These are phyloP conservation scores for Tenebrio molitor DNA, from an alignment of 1,140 invertebrate genomes.

Conservation along the genomic window DNA sequence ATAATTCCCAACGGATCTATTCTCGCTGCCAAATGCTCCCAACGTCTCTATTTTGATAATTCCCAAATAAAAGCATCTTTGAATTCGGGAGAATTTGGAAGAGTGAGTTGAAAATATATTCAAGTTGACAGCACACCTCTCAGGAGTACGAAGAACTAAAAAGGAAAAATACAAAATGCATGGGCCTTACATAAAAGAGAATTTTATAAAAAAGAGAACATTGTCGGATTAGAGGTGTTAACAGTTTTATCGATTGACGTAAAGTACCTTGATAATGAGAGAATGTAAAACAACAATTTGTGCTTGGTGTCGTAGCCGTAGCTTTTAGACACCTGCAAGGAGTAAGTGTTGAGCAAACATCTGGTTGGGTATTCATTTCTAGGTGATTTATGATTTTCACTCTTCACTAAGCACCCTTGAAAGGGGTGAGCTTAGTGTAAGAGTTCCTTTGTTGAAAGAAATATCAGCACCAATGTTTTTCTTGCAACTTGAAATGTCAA, in stretches of 20 bases:
- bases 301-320: background rate
- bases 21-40: background rate
- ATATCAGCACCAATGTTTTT: too few relatives aligned
- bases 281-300: too few relatives aligned
- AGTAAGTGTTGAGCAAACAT: conserved; percentile 27
- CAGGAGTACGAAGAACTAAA: background rate
- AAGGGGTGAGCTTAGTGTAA: background rate
- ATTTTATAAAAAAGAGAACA: too few relatives aligned
- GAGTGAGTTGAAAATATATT: too few relatives aligned
- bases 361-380: conserved; percentile 25
- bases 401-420: background rate
- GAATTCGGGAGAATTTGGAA: background rate
- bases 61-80: conserved; percentile 20
- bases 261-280: too few relatives aligned
- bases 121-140: background rate
- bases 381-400: conserved; percentile 27
- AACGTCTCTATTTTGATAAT: conserved; percentile 3
- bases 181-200: too few relatives aligned
- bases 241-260: too few relatives aligned
- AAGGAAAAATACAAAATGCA: background rate
- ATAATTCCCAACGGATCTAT: background rate
- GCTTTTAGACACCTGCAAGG: conserved; percentile 9
- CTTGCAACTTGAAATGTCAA: too few relatives aligned
- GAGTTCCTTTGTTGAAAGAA: conserved; percentile 8
- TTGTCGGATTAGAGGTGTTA: too few relatives aligned